Evolutionary conservation across 1,140 invertebrate genomes (phyloP).

Genomic region (Leptinotarsa texana): DNA sequence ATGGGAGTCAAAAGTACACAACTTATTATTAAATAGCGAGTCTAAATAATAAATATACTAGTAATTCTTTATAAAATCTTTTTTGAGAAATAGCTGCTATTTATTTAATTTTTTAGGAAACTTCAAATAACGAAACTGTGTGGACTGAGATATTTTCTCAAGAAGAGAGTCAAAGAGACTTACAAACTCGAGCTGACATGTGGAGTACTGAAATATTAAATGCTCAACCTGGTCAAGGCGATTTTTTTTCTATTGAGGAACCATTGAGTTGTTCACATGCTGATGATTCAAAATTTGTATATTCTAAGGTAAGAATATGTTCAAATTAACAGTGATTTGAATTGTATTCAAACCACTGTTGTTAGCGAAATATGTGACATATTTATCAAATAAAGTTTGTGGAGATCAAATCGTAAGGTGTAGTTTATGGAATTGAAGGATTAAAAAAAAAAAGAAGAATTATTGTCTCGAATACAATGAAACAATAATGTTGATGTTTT

Average conservation of each 20-base stretch:
- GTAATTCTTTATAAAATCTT: constrained; percentile 8
- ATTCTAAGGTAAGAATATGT: constrained; percentile 62
- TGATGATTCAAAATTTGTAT: constrained; percentile 71
- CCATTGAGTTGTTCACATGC: constrained; percentile 63
- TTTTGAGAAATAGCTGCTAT: not conserved
- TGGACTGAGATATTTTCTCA: constrained; percentile 50
- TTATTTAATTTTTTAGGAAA: constrained; percentile 31
- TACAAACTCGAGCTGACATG: constrained; percentile 32
- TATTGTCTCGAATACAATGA: no score
- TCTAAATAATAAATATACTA: not conserved
- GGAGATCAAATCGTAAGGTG: no score
- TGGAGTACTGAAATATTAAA: constrained; percentile 32
- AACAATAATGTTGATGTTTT: no score
- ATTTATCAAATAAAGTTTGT: no score
- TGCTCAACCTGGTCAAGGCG: constrained; percentile 27
- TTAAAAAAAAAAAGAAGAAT: no score
- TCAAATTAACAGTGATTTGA: no score
- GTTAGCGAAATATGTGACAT: no score
- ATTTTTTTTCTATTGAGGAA: constrained; percentile 55
- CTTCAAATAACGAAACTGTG: constrained; percentile 44
- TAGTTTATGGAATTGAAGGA: no score
- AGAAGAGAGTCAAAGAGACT: constrained; percentile 41
- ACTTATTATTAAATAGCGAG: constrained; percentile 8
- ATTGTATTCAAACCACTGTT: no score
- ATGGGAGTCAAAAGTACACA: constrained; percentile 5